phyloP scores from a whole-genome alignment of 2,113 vertebrate species.

The Gallinago jamesoni region DNA sequence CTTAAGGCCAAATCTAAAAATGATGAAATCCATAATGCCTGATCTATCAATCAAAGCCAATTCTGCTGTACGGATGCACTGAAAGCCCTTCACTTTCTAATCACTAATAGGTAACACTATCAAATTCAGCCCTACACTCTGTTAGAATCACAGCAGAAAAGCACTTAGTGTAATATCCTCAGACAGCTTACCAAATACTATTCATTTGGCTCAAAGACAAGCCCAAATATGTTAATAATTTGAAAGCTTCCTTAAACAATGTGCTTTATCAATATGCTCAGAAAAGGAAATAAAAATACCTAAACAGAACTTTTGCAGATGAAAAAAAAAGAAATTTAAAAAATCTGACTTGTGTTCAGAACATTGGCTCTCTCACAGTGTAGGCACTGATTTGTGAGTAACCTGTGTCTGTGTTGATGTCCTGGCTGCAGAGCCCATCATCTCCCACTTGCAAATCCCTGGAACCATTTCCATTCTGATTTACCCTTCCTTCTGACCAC shows the following conservation, averaged over 20 bases:
- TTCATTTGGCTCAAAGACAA: slow-evolving; percentile 4
- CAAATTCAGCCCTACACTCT: slow-evolving; percentile 30
- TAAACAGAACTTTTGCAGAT: background rate
- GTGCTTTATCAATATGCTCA: background rate
- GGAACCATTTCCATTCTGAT: background rate
- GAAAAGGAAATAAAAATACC: background rate
- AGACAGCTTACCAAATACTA: background rate
- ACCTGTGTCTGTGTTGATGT: rapidly evolving
- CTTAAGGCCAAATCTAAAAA: background rate
- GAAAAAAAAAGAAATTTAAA: background rate
- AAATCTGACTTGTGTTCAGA: background rate
- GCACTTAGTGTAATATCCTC: slow-evolving; percentile 25
- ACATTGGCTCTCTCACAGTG: background rate
- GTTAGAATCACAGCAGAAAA: background rate
- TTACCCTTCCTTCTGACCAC: background rate
- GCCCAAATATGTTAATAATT: background rate
- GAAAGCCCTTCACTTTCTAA: slow-evolving; percentile 13
- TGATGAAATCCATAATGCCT: background rate
- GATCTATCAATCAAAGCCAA: slow-evolving; percentile 10
- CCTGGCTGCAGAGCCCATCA: background rate
- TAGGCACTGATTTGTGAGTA: background rate
- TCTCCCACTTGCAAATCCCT: rapidly evolving
- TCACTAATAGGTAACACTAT: slow-evolving; percentile 14
- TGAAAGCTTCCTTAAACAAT: background rate
- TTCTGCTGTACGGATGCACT: background rate